Percentiles rank a stretch among this genome's conserved stretches.
These are phyloP conservation scores for Rhizoglyphus robini DNA, from an alignment of 1,140 invertebrate genomes.

Conservation along the genomic window DNA sequence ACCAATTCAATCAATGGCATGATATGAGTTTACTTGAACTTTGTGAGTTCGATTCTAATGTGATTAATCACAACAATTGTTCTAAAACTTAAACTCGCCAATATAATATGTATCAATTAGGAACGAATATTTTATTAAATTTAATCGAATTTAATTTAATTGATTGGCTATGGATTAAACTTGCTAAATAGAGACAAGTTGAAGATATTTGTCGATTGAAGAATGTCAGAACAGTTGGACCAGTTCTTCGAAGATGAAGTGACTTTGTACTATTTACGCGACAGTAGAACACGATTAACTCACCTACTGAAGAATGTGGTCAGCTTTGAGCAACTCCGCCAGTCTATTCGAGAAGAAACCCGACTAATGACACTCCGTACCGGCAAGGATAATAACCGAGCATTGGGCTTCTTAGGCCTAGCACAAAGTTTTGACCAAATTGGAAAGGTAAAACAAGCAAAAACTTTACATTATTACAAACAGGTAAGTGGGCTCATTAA, in stretches of 20 bases:
- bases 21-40: no score
- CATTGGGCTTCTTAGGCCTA: not conserved
- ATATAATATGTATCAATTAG: no score
- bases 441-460: not conserved
- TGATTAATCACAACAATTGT: no score
- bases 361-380: not conserved
- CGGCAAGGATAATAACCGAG: not conserved
- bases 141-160: no score
- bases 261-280: not conserved
- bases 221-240: not conserved
- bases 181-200: no score
- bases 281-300: not conserved
- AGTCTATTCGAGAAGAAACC: not conserved
- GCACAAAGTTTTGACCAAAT: not conserved
- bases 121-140: no score
- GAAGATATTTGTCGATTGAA: no score
- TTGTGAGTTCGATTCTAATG: no score
- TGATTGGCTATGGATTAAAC: no score
- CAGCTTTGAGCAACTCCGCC: not conserved
- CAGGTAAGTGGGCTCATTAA: not conserved
- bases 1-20: no score
- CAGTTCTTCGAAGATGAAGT: not conserved
- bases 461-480: not conserved
- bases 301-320: not conserved
- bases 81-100: no score